phyloP scores from a whole-genome alignment of 2,797 vertebrate genomes.

The Paramormyrops hopkinsi region DNA sequence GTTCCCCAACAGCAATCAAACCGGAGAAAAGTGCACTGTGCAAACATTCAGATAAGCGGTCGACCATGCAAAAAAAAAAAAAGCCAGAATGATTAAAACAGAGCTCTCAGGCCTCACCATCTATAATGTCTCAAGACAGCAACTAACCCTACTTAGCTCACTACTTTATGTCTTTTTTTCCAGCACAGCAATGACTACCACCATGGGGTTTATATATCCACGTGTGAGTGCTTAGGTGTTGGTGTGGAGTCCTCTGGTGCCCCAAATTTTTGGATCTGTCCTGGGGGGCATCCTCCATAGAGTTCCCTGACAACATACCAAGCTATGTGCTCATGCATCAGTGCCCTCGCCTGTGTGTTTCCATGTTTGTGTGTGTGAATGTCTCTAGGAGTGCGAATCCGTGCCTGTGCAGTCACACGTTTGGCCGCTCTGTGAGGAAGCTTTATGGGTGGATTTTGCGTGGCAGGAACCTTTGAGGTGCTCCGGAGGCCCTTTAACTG shows the following conservation, averaged over 20 bases:
- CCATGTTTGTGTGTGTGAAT: neutral
- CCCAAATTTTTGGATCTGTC: neutral
- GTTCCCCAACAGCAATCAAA: neutral
- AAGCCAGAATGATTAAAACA: slow-evolving; percentile 5
- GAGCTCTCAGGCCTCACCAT: slow-evolving; percentile 8
- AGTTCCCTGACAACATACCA: neutral
- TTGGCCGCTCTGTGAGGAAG: neutral
- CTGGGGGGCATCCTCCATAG: neutral
- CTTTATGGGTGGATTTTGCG: neutral
- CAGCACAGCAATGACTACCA: neutral
- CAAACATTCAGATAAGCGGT: neutral
- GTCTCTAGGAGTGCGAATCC: neutral
- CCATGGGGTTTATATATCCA: neutral
- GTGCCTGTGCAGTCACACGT: neutral
- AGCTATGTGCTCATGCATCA: neutral
- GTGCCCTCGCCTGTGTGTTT: neutral
- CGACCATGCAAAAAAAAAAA: neutral
- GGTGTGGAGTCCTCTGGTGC: neutral
- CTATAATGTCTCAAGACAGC: slow-evolving; percentile 3
- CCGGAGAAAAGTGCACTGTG: neutral
- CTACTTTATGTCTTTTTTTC: neutral
- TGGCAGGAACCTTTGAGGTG: slow-evolving; percentile 26
- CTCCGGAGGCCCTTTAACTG: slow-evolving; percentile 32
- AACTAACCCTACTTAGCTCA: neutral
- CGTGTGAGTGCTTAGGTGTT: neutral